phyloP scores from a whole-genome alignment of 2,888 invertebrate genomes.

The Proisotoma minuta region DNA sequence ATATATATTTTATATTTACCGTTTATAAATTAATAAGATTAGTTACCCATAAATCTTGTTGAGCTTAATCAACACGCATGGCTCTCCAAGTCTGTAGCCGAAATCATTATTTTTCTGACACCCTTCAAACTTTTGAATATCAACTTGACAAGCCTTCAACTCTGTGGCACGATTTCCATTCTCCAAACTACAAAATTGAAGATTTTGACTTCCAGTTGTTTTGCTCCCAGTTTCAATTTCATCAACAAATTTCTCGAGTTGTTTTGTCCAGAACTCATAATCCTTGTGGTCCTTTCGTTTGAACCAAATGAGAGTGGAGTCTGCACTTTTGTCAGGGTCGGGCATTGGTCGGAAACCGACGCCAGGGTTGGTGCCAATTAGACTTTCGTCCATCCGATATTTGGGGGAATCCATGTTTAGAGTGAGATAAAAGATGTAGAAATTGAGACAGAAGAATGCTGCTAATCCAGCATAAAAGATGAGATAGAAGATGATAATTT shows the following conservation, averaged over 20 bases:
- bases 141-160: slow-evolving; percentile 63
- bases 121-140: slow-evolving; percentile 65
- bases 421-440: slow-evolving; percentile 91
- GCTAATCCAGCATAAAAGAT: slow-evolving; percentile 88
- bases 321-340: slow-evolving; percentile 75
- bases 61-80: slow-evolving; percentile 93
- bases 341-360: slow-evolving; percentile 96
- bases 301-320: slow-evolving; percentile 96
- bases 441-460: slow-evolving; percentile 90
- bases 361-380: slow-evolving; percentile 89
- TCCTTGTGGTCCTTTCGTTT: slow-evolving; percentile 59
- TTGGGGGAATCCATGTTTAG: slow-evolving; percentile 78
- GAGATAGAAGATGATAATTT: slow-evolving; percentile 92
- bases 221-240: slow-evolving; percentile 68
- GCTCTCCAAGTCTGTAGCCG: slow-evolving; percentile 79
- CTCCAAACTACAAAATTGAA: slow-evolving; percentile 59
- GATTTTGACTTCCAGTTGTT: slow-evolving; percentile 46
- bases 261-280: slow-evolving; percentile 72
- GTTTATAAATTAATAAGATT: not conserved
- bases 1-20: not conserved
- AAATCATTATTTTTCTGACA: slow-evolving; percentile 75
- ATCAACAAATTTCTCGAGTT: slow-evolving; percentile 69
- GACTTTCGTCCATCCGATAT: slow-evolving; percentile 78
- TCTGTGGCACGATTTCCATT: slow-evolving; percentile 46
- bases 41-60: slow-evolving; percentile 68